Evolutionary conservation across 2,113 vertebrate species (phyloP), one percentile per base, ranked within the genome.

Genomic region (Turnix velox): DNA sequence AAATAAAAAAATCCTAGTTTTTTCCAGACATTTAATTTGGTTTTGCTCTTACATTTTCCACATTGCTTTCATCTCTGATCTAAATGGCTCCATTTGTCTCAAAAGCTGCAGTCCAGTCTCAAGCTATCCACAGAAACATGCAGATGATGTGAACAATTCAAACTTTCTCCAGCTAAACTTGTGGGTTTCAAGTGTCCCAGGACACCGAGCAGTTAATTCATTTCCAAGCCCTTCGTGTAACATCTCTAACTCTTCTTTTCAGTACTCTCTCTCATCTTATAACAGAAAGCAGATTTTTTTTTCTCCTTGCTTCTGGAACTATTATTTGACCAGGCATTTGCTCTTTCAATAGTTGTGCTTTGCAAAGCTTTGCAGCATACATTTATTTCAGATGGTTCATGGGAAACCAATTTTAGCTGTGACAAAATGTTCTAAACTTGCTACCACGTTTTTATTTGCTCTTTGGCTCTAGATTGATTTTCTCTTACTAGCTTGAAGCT

Each of bases 361-460:
- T 76, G 66, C 74, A 77, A 76, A 84, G 67, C 62, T 91, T 90
- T 92, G 49, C 77, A 76, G 78, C 59, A 55, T 78, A 13, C 91
- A 74, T 94, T 94, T 92, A 92, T 91, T 96, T 95, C 59, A 62
- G 74, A 87, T 66, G 71, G 81, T 46, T 94, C 78, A 51, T 51
- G 92, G 58, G 46, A 93, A 96, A 91, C 91, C 91, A 91, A 83
- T 93, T 95, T 96, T 92, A 93, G 93, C 92, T 85, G 83, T 90
- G 89, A 92, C 94, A 94, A 94, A 97, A 94, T 96, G 96, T 95
- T 96, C 94, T 91, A 71, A 96, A 96, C 94, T 93, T 91, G 46
- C 84, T 85, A 91, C 89, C 84, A 89, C 91, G 85, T 95, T 95
- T 96, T 96, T 94, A 94, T 73, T 73, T 96, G 75, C 95, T 95